Evolutionary conservation across 2,113 vertebrate genomes (phyloP).

Genomic region (Zeus faber): DNA sequence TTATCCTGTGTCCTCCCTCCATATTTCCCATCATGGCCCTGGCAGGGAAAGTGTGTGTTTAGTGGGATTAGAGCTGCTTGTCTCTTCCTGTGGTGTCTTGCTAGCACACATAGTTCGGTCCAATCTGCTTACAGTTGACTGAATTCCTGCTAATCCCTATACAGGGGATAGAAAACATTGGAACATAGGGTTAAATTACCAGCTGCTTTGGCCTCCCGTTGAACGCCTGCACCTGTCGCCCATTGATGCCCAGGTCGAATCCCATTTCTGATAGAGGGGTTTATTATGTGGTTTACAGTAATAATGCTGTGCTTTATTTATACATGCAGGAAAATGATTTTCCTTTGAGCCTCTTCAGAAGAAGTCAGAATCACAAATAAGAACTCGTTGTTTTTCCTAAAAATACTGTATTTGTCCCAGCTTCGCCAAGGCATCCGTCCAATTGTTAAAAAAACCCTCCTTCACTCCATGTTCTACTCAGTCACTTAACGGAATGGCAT

Average conservation of each 20-base stretch:
- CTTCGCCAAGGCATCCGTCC: conserved; percentile 13
- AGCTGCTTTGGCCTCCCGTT: conserved; percentile 13
- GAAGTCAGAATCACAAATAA: no score
- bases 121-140: conserved; percentile 68
- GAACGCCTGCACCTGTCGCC: conserved; percentile 8
- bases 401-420: no score
- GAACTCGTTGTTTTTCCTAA: no score
- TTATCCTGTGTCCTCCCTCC: conserved; percentile 24
- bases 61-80: conserved; percentile 55
- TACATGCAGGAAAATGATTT: no score
- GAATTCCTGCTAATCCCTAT: conserved; percentile 62
- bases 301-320: no score
- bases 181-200: conserved; percentile 32
- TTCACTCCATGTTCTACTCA: no score
- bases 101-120: conserved; percentile 53
- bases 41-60: conserved; percentile 50
- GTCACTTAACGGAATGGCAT: no score
- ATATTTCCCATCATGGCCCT: conserved; percentile 31
- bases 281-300: no score
- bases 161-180: conserved; percentile 51
- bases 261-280: no score
- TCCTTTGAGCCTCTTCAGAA: no score
- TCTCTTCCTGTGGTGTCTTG: conserved; percentile 48
- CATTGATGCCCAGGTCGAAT: conserved; percentile 6
- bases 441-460: conserved; percentile 1